Base-by-base conservation (phyloP, 2,797 vertebrate genomes). In the Halcyon smyrnensis region DNA sequence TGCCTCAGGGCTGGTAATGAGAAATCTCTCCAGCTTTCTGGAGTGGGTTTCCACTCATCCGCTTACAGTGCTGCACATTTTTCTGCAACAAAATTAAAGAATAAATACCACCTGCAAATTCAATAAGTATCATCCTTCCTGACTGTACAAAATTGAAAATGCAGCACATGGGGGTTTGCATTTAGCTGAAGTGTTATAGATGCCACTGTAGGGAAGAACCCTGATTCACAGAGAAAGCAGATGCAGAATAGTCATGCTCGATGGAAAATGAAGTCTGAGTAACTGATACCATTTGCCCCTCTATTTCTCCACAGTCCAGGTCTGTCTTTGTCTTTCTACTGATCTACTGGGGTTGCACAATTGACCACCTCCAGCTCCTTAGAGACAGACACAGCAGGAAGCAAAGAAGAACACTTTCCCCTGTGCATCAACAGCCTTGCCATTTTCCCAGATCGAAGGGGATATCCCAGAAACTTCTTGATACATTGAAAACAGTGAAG, bases 1-100 rank as follows among this genome's bases (percentile, higher is more conserved):
- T 74, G 50, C 71, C 69, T 91, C 78, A 69, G 50, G 74, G 62
- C 25, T 88, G 27, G 59, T 87, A 93, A 88, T 67, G 50, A 96
- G 88, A 96, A 97, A 95, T 51, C 39, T 89, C 74, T 92, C 60
- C 50, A 91, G 15, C 54, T 89, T 95, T 95, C 68, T 77, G 14
- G 53, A 77, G n/a, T 39, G 45, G 21, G 3, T 56, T 87, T 34
- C 39, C 23, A 27, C 28, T 67, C 32, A 21, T 60, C 9, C 36
- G 9, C 65, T 62, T 84, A 85, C 86, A 84, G 37, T 79, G 15
- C 25, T 76, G 69, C 68, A 88, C 18, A 77, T 87, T 95, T 95
- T 90, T 89, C 45, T 92, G 39, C 28, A 86, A 54, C 37, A 96
- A 97, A 93, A 82, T 65, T 84, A 95, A 94, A 91, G 54, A 79